These are phyloP conservation scores for Laspeyria flexula DNA, from an alignment of 2,888 invertebrate species.

Conservation along the genomic window DNA sequence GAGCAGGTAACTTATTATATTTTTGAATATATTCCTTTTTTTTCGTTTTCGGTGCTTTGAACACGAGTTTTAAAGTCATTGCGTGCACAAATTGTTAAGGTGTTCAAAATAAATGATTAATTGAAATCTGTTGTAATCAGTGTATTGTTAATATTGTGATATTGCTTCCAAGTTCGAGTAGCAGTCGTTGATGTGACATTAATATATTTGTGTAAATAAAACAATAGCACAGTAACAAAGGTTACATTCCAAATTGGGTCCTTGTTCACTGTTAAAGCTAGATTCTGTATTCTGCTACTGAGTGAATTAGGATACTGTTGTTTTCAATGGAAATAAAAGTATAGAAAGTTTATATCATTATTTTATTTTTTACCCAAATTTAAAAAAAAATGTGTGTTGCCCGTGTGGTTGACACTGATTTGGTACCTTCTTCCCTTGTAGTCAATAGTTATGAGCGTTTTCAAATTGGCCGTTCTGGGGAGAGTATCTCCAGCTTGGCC, in stretches of 20 bases:
- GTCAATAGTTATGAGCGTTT: no score
- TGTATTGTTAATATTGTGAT: conserved; percentile 46
- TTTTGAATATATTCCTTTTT: conserved; percentile 57
- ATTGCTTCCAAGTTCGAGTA: conserved; percentile 41
- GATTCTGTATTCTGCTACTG: conserved; percentile 56
- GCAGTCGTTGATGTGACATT: conserved; percentile 47
- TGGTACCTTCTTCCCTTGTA: no score
- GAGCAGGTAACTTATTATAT: conserved; percentile 57
- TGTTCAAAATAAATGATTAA: conserved; percentile 50
- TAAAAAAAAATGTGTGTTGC: no score
- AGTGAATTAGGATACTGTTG: conserved; percentile 78
- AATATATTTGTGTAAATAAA: conserved; percentile 64
- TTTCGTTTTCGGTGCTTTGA: conserved; percentile 60
- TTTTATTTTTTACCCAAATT: no score
- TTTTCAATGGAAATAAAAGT: conserved; percentile 81
- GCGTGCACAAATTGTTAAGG: conserved; percentile 71
- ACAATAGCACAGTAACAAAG: conserved; percentile 64
- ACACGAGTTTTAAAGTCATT: conserved; percentile 33
- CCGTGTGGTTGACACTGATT: no score
- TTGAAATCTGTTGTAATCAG: conserved; percentile 44
- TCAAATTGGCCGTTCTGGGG: no score
- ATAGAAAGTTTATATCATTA: conserved; percentile 66
- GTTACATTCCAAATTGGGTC: conserved; percentile 79
- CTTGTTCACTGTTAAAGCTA: conserved; percentile 58
- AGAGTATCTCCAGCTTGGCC: no score